Conservation (phyloP, 2,797 vertebrate genomes). For the Gambusia yucatana region DNA sequence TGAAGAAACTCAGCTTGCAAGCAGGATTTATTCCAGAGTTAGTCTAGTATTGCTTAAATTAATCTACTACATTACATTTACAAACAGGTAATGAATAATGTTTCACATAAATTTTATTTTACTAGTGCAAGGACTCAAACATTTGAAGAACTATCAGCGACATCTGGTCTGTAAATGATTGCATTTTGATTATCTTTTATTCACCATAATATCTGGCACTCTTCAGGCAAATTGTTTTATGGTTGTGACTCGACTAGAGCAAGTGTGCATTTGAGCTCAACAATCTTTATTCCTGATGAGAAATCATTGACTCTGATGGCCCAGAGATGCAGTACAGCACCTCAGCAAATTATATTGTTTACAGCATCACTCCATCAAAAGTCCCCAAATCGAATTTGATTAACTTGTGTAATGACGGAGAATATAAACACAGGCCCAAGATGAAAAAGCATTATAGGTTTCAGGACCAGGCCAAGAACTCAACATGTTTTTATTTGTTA, state of each 20-base stretch:
- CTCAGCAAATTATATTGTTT: constrained; percentile 52
- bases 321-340: constrained; percentile 38
- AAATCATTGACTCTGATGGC: constrained; percentile 38
- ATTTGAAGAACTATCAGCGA: constrained; percentile 76
- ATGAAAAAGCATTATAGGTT: constrained; percentile 16
- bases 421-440: constrained; percentile 39
- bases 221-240: constrained; percentile 88
- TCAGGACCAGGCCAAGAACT: constrained; percentile 11
- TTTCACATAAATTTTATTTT: not conserved
- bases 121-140: constrained; percentile 27
- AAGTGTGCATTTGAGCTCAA: constrained; percentile 85
- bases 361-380: constrained; percentile 42
- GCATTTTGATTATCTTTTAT: constrained; percentile 79
- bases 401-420: constrained; percentile 42
- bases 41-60: not conserved
- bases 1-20: not conserved
- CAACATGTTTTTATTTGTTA: constrained; percentile 23
- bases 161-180: constrained; percentile 95
- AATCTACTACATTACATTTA: not conserved
- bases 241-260: constrained; percentile 78
- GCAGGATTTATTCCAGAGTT: not conserved
- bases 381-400: constrained; percentile 47
- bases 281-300: constrained; percentile 68
- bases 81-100: not conserved
- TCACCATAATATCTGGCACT: constrained; percentile 76